Evolutionary conservation across 1,140 invertebrate species (phyloP).

Genomic region (Stegodyphus mimosarum): DNA sequence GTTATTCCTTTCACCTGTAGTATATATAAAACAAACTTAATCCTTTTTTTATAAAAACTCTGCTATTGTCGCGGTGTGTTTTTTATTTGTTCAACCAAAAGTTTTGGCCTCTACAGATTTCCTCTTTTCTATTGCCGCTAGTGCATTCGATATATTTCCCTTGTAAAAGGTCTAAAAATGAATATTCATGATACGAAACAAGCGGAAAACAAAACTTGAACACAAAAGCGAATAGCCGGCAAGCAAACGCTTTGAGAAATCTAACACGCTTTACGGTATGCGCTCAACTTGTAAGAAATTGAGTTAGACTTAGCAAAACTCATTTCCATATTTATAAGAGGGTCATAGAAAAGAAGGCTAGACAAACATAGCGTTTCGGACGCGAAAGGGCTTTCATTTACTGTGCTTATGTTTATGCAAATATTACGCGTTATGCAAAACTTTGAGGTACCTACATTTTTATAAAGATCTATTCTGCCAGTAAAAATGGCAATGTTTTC

Average conservation of each 20-base stretch:
- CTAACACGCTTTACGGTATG: conserved; percentile 41
- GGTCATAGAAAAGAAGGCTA: conserved; percentile 21
- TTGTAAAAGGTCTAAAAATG: conserved; percentile 31
- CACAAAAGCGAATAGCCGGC: conserved; percentile 20
- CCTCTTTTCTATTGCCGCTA: background rate
- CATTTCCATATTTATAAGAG: conserved; percentile 55
- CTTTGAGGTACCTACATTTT: conserved; percentile 28
- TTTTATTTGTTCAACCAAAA: background rate
- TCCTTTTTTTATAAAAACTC: background rate
- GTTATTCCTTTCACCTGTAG: too few relatives aligned
- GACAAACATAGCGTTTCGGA: conserved; percentile 32
- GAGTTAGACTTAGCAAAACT: conserved; percentile 48
- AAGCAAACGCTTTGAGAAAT: conserved; percentile 27
- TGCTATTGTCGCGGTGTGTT: background rate
- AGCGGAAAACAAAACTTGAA: conserved; percentile 18
- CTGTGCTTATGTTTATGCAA: conserved; percentile 48
- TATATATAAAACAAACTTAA: too few relatives aligned
- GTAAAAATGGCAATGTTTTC: conserved; percentile 9
- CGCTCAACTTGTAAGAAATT: conserved; percentile 40
- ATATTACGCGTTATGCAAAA: conserved; percentile 22
- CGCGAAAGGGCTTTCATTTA: conserved; percentile 33
- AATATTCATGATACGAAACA: conserved; percentile 42
- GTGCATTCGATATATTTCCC: background rate
- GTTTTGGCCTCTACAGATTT: background rate
- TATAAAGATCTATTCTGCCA: conserved; percentile 25